Percentiles rank a stretch among this genome's conserved stretches.
Evolutionary conservation across 2,888 invertebrate genomes (phyloP).

Genomic region (Perithous albicinctus): DNA sequence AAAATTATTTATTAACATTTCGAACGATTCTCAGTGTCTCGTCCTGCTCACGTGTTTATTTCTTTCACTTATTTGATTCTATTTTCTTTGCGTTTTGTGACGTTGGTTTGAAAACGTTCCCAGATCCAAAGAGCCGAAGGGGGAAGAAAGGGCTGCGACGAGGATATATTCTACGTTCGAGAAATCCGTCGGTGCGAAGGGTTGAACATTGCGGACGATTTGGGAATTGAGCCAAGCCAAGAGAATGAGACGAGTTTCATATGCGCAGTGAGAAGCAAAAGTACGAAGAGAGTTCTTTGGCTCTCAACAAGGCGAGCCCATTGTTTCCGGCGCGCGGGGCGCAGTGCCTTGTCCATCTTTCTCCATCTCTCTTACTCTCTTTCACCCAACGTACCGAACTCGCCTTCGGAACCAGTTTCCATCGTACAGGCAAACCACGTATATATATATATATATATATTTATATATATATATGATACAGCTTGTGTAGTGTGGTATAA

Average conservation of each 20-base stretch:
- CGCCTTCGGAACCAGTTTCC: slow-evolving; percentile 65
- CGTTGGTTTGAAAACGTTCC: slow-evolving; percentile 57
- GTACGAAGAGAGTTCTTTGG: slow-evolving; percentile 48
- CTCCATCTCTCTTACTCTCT: slow-evolving; percentile 8
- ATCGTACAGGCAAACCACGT: slow-evolving; percentile 28
- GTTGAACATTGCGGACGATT: slow-evolving; percentile 46
- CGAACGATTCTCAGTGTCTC: slow-evolving; percentile 26
- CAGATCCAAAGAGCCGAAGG: slow-evolving; percentile 48
- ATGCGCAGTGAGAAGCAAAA: slow-evolving; percentile 38
- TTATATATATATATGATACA: slow-evolving; percentile 10
- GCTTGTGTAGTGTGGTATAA: slow-evolving; percentile 20
- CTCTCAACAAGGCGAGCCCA: slow-evolving; percentile 58
- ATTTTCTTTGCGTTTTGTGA: neutral
- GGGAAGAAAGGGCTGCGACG: neutral
- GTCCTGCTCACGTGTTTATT: slow-evolving; percentile 32
- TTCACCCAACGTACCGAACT: slow-evolving; percentile 40
- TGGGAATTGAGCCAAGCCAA: neutral
- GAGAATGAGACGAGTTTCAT: slow-evolving; percentile 49
- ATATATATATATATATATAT: slow-evolving; percentile 6
- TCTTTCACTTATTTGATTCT: slow-evolving; percentile 13
- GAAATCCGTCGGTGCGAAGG: slow-evolving; percentile 40
- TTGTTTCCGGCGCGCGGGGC: slow-evolving; percentile 62
- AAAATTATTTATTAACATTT: slow-evolving; percentile 28
- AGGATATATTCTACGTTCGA: slow-evolving; percentile 31
- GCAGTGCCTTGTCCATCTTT: slow-evolving; percentile 16